Evolutionary conservation across 1,140 invertebrate genomes (phyloP), one percentile per base, ranked within the genome.

Genomic region (Protaetia brevitarsis): DNA sequence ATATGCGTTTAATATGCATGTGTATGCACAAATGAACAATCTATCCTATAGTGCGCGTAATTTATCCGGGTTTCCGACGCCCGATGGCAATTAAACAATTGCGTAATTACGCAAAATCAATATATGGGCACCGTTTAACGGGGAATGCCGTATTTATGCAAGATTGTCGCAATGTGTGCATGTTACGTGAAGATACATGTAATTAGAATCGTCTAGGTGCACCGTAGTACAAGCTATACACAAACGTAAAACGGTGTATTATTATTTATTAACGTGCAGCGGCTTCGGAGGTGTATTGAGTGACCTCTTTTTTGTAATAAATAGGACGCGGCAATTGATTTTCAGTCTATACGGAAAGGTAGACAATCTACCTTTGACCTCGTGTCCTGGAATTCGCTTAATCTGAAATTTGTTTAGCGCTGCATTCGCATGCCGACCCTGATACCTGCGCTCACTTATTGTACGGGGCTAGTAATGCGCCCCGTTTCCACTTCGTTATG

Each of bases 231-330:
- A n/a, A n/a, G n/a, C n/a, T n/a, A n/a, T n/a, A n/a, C n/a, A n/a
- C n/a, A n/a, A n/a, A n/a, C n/a, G n/a, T n/a, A n/a, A n/a, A n/a
- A n/a, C n/a, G n/a, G n/a, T n/a, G n/a, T n/a, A n/a, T n/a, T n/a
- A n/a, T n/a, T n/a, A n/a, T n/a, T n/a, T n/a, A n/a, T n/a, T n/a
- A n/a, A n/a, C n/a, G n/a, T n/a, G n/a, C n/a, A n/a, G n/a, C n/a
- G n/a, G n/a, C n/a, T n/a, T n/a, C n/a, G n/a, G n/a, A n/a, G n/a
- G n/a, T 51, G 41, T 51, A 51, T 51, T 21, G 41, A 51, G 19
- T 51, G 41, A 51, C 41, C 41, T 51, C 41, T 51, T 51, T 51
- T 51, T 51, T 51, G 41, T 51, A 51, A 51, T 51, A 51, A 51
- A 51, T 51, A 51, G 41, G 41, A 16, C 41, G 41, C 41, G 19